These are phyloP conservation scores for Acronicta leporina DNA, from an alignment of 2,888 invertebrate genomes.

Conservation along the genomic window DNA sequence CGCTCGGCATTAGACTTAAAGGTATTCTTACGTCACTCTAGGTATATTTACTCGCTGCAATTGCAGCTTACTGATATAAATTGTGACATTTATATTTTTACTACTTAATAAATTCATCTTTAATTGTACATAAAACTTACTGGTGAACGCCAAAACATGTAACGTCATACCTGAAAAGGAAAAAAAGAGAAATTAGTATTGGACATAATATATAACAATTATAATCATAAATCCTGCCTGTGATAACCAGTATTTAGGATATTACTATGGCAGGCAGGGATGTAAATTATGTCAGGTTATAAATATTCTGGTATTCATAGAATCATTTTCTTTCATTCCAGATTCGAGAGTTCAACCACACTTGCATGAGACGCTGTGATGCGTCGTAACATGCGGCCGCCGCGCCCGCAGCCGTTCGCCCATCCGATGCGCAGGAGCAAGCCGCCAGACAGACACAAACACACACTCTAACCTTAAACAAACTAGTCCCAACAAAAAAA, in stretches of 20 bases:
- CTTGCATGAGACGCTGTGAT: slow-evolving; percentile 63
- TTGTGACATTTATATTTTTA: slow-evolving; percentile 1
- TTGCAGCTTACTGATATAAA: slow-evolving; percentile 5
- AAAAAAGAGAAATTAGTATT: slow-evolving; percentile 14
- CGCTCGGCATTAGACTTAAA: slow-evolving; percentile 41
- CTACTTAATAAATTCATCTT: neutral
- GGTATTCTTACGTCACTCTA: slow-evolving; percentile 27
- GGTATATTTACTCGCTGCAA: slow-evolving; percentile 22
- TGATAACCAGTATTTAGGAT: too few species aligned
- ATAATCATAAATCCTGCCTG: neutral
- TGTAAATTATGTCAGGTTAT: neutral
- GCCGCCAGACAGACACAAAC: slow-evolving; percentile 79
- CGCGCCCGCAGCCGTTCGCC: slow-evolving; percentile 61
- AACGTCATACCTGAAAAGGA: slow-evolving; percentile 35
- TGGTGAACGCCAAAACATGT: neutral
- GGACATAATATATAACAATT: neutral
- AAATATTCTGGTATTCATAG: slow-evolving; percentile 1
- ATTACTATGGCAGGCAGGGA: neutral
- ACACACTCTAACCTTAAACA: slow-evolving; percentile 45
- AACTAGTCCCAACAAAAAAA: slow-evolving; percentile 66
- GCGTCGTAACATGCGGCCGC: slow-evolving; percentile 79
- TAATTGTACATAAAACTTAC: slow-evolving; percentile 14
- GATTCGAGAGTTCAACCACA: slow-evolving; percentile 61
- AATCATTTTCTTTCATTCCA: slow-evolving; percentile 59
- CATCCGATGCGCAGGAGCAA: slow-evolving; percentile 77